Evolutionary conservation across 2,113 vertebrate genomes (phyloP), one percentile per base, ranked within the genome.

Genomic region (Phrynosoma platyrhinos): DNA sequence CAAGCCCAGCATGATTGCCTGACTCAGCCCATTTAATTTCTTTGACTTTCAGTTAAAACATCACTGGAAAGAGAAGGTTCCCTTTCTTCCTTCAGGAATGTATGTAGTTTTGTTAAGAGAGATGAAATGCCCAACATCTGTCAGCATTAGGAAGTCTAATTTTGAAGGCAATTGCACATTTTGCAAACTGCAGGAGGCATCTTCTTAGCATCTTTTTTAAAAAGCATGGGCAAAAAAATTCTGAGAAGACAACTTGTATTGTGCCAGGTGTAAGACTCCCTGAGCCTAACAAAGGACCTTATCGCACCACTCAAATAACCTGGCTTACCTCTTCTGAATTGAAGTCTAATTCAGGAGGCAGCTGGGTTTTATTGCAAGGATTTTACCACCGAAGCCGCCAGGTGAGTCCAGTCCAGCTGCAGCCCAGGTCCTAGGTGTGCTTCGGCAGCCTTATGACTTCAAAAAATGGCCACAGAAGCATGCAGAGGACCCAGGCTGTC

Each of bases 91-190:
- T 87, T 62, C 72, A 91, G 90, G 90, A 95, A 92, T 90, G 83
- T 25, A 87, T 83, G 78, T 78, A 72, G 64, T 88, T 91, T 91
- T 83, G 88, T 79, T 90, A 87, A 89, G 84, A 75, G 88, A 92
- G 93, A 87, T 93, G 90, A 92, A 93, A 92, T 58, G 78, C 86
- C 85, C 90, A 55, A 0, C 82, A 88, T 89, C 91, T 93, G 90
- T 94, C 93, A 95, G 42, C 89, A 86, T 0, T 0, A 86, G 62
- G 4, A 0, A 64, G 83, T 68, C 90, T 62, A 64, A 55, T 16
- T 36, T 36, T 0, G 1, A 81, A 87, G 89, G 82, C 84, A 87
- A 92, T 94, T 91, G 69, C 83, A 55, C 16, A 6, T 25, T 79
- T 5, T 64, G 85, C 78, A 75, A 83, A 89, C 0, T 0, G 36